A percentile compares a stretch with the other conserved stretches of the same genome.
These are phyloP conservation scores for Chelmon rostratus DNA, from an alignment of 2,797 vertebrate genomes.

Conservation along the genomic window DNA sequence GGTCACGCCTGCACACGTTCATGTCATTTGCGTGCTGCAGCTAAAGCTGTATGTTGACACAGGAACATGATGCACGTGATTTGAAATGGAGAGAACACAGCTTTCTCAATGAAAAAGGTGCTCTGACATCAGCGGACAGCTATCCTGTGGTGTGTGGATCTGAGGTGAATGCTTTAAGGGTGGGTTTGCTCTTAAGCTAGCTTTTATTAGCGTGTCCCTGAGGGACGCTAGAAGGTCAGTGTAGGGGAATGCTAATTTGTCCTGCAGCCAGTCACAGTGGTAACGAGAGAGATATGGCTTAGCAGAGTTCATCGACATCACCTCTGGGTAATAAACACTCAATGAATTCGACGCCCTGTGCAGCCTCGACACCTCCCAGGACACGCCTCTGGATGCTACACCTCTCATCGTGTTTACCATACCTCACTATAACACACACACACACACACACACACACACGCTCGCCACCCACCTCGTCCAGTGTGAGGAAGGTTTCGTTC, in stretches of 20 bases:
- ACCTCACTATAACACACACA: not conserved
- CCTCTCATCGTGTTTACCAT: not conserved
- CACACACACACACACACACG: not conserved
- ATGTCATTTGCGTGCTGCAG: conserved; percentile 44
- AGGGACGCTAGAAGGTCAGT: conserved; percentile 59
- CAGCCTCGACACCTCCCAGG: conserved; percentile 4
- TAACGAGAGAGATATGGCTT: conserved; percentile 64
- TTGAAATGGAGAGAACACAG: not conserved
- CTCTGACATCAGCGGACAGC: conserved; percentile 3
- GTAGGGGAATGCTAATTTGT: conserved; percentile 70
- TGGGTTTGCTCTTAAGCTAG: conserved; percentile 41
- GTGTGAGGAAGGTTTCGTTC: conserved; percentile 94
- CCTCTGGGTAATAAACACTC: conserved; percentile 60
- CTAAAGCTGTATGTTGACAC: conserved; percentile 3
- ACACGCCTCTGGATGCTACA: not conserved
- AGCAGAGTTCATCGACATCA: conserved; percentile 49
- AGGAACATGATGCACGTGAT: conserved; percentile 1
- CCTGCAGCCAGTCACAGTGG: conserved; percentile 45
- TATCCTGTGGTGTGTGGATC: not conserved
- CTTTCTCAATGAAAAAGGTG: conserved; percentile 10
- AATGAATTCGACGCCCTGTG: conserved; percentile 41
- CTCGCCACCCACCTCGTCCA: conserved; percentile 91
- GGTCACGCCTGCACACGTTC: conserved; percentile 58
- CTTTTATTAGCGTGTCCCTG: conserved; percentile 42
- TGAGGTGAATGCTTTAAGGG: conserved; percentile 24